A percentile compares a stretch with the other conserved stretches of the same genome.
These are phyloP conservation scores for Drepana falcataria DNA, from an alignment of 2,888 invertebrate species.

Conservation along the genomic window DNA sequence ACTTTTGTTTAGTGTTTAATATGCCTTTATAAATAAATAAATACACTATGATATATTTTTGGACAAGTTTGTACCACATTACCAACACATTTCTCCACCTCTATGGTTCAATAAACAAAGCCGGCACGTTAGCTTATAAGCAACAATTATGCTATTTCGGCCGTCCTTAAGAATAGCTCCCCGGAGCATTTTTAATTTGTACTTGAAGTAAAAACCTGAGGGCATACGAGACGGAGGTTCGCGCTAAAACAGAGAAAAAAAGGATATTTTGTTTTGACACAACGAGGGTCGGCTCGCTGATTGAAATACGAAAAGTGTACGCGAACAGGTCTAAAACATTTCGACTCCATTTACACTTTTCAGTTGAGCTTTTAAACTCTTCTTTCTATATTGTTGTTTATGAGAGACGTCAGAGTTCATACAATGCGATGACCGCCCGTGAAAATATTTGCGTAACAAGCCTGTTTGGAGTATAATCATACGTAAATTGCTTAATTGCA, in stretches of 20 bases:
- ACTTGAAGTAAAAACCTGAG: slow-evolving; percentile 69
- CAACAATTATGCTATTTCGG: not conserved
- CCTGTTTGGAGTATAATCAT: no score
- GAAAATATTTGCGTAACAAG: no score
- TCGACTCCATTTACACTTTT: not conserved
- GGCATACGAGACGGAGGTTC: slow-evolving; percentile 43
- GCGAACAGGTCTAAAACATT: not conserved
- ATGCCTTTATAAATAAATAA: no score
- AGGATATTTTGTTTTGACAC: slow-evolving; percentile 62
- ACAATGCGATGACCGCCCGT: no score
- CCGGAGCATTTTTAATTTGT: slow-evolving; percentile 68
- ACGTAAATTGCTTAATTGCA: no score
- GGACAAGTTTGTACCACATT: no score
- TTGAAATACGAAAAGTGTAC: slow-evolving; percentile 35
- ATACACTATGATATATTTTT: no score
- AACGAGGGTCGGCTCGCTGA: slow-evolving; percentile 40
- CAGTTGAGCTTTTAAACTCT: not conserved
- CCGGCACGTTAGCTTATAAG: no score
- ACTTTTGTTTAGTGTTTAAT: no score
- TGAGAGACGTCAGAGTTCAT: no score
- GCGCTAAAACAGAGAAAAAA: slow-evolving; percentile 42
- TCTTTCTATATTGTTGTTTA: not conserved
- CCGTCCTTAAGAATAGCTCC: slow-evolving; percentile 25
- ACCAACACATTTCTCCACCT: no score
- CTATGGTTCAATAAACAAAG: not conserved